Conservation (phyloP, 2,113 vertebrate species). For the Lophochroa leadbeateri region DNA sequence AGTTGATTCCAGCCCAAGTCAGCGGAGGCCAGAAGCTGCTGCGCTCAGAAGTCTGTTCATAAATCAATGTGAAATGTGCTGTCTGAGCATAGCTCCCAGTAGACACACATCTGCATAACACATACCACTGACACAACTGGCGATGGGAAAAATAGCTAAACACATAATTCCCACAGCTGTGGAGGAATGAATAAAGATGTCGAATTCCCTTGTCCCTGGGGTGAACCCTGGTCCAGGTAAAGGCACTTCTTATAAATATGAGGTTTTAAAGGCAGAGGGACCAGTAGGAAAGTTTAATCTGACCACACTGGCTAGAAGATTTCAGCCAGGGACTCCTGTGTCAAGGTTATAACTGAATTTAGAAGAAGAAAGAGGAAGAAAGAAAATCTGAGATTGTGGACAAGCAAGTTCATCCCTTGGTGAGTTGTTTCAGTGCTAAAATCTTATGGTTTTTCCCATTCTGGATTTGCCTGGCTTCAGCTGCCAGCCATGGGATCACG, state of each 20-base stretch:
- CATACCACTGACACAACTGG: constrained; percentile 42
- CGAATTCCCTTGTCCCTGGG: background rate
- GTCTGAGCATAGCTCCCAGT: constrained; percentile 38
- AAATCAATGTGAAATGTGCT: constrained; percentile 52
- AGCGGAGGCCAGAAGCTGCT: background rate
- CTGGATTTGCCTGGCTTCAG: background rate
- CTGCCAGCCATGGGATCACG: background rate
- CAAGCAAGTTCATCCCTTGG: background rate
- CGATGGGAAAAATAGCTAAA: constrained; percentile 17
- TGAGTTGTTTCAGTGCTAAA: background rate
- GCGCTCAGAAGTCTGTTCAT: background rate
- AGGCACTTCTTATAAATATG: background rate
- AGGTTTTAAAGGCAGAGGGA: background rate
- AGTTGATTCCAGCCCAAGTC: constrained; percentile 17
- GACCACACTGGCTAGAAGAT: background rate
- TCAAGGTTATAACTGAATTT: background rate
- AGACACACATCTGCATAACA: constrained; percentile 51
- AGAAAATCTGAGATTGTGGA: background rate
- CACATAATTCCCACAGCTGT: constrained; percentile 33
- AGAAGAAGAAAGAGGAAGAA: background rate
- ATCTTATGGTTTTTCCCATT: background rate
- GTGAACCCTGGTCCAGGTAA: constrained; percentile 40
- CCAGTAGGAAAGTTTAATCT: background rate
- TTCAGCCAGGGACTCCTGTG: background rate
- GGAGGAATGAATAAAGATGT: background rate